Conservation (phyloP, 2,113 vertebrate species). For the Emberiza fucata region DNA sequence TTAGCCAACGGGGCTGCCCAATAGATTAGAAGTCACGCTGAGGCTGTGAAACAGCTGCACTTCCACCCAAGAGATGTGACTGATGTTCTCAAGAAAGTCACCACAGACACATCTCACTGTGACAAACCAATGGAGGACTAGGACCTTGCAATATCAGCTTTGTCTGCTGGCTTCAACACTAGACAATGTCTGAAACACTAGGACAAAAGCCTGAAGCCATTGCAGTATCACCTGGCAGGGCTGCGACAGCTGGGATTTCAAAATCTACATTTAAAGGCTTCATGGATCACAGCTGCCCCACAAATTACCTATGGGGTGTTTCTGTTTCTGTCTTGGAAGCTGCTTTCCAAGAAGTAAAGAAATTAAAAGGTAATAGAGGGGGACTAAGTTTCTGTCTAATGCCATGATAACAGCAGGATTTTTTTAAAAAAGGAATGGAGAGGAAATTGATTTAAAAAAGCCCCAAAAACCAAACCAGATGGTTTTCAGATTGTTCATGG, state of each 20-base stretch:
- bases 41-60: not conserved
- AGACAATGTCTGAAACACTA: not conserved
- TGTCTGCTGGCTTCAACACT: not conserved
- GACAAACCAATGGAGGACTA: not conserved
- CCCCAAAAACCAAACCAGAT: not conserved
- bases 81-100: not conserved
- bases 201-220: not conserved
- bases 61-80: not conserved
- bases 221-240: not conserved
- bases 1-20: not conserved
- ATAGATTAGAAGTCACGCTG: not conserved
- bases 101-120: not conserved
- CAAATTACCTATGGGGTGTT: not conserved
- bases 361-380: not conserved
- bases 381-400: not conserved
- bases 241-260: not conserved
- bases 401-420: not conserved
- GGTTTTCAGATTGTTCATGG: slow-evolving; percentile 13
- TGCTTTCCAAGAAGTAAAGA: not conserved
- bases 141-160: not conserved
- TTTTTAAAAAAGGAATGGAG: not conserved
- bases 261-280: not conserved
- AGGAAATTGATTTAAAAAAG: not conserved
- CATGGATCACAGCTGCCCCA: not conserved
- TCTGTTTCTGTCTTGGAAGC: not conserved